A percentile compares a stretch with the other conserved stretches of the same genome.
Conservation (phyloP, 2,113 vertebrate species). For the Mesitornis unicolor region DNA sequence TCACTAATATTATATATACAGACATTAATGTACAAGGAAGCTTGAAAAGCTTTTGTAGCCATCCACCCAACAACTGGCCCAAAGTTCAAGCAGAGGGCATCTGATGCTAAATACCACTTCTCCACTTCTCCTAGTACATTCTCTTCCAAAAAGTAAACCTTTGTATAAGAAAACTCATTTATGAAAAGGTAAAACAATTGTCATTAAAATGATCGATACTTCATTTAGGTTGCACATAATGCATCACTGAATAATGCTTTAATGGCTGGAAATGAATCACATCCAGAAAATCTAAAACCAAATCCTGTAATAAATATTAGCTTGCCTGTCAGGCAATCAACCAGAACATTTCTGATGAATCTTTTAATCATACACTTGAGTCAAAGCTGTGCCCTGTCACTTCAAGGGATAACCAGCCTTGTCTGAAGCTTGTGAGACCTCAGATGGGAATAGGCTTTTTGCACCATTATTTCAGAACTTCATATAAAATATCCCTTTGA, state of each 20-base stretch:
- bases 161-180: neutral
- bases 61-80: neutral
- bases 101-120: neutral
- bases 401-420: neutral
- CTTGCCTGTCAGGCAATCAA: neutral
- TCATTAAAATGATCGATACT: conserved; percentile 66
- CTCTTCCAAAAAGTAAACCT: neutral
- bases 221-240: conserved; percentile 72
- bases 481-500: neutral
- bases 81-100: neutral
- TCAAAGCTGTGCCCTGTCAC: neutral
- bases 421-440: neutral
- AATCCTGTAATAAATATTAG: conserved; percentile 64
- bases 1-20: neutral
- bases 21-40: neutral
- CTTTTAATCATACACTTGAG: neutral
- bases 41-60: neutral
- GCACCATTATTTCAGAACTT: neutral
- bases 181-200: conserved; percentile 27
- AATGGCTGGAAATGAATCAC: conserved; percentile 72
- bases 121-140: neutral
- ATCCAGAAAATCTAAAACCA: conserved; percentile 52
- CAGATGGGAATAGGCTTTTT: neutral
- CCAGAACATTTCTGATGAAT: neutral
- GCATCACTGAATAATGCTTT: conserved; percentile 53